Base-by-base conservation (phyloP, 2,113 vertebrate species). In the Anser brachyrhynchus region DNA sequence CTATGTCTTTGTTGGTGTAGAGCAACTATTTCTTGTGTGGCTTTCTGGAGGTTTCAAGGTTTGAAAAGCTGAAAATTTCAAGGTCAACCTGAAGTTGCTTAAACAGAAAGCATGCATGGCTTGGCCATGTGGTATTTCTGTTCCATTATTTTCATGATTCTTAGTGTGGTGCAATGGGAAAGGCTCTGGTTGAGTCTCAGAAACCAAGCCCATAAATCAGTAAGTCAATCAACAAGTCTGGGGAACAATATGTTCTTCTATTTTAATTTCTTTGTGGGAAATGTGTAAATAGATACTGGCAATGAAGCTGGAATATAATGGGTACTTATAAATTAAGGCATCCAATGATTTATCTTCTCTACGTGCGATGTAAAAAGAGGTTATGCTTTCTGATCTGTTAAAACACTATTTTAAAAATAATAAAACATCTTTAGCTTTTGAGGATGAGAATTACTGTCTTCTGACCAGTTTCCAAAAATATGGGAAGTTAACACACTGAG, bases 231-330 rank as follows among this genome's bases (percentile, higher is more conserved):
- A 91, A 96, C 94, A 96, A 97, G 79, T 82, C 87, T 97, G 52
- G 91, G 90, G 94, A 96, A 95, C 96, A 94, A 92, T 95, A 95
- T 97, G 93, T 84, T 96, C 93, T 95, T 95, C 96, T 96, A 90
- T 96, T 91, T 97, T 97, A 95, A 97, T 84, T 96, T 96, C 93
- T 95, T 96, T 97, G 96, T 97, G 91, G 80, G 92, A 85, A 92
- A 82, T 89, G 78, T 93, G 77, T 96, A 94, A 93, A 93, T 90
- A 76, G 78, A 96, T 67, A 95, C 94, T 97, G 96, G 97, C 92
- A 94, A 93, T 67, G 93, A 82, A 94, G 58, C 91, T 94, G 95
- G 64, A 91, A 92, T 96, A 89, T 96, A 84, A 94, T 97, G 97
- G 93, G 64, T 65, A 57, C 89, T 95, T 81, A 95, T 55, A 97